Conservation (phyloP, 2,113 vertebrate species). For the Cynopterus brachyotis region DNA sequence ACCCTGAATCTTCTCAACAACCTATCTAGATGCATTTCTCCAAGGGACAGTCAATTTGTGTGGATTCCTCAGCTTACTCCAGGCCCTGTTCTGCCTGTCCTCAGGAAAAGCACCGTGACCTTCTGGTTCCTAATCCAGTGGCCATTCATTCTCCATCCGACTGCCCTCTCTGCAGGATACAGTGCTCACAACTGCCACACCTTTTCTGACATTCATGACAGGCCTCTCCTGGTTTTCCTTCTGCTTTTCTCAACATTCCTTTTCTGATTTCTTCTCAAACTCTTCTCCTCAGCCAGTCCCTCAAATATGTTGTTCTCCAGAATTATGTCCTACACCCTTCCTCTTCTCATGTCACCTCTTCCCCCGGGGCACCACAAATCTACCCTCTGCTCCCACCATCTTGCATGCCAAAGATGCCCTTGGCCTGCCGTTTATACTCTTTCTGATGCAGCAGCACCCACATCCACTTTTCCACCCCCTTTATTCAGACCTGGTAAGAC, state of each 20-base stretch:
- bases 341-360: not conserved
- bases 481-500: not conserved
- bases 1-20: not conserved
- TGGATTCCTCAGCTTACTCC: not conserved
- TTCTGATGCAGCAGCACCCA: not conserved
- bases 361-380: not conserved
- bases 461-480: too few relatives aligned
- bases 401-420: not conserved
- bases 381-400: not conserved
- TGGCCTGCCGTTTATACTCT: not conserved
- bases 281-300: not conserved
- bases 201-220: not conserved
- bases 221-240: not conserved
- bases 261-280: not conserved
- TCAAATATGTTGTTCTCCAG: not conserved
- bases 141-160: rapidly evolving
- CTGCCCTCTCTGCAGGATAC: not conserved
- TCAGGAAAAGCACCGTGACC: not conserved
- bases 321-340: not conserved
- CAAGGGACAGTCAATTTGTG: not conserved
- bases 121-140: not conserved
- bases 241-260: not conserved
- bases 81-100: not conserved
- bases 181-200: rapidly evolving
- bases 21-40: not conserved